phyloP scores from a whole-genome alignment of 2,113 vertebrate genomes.

The Pomatorhinus ruficollis region DNA sequence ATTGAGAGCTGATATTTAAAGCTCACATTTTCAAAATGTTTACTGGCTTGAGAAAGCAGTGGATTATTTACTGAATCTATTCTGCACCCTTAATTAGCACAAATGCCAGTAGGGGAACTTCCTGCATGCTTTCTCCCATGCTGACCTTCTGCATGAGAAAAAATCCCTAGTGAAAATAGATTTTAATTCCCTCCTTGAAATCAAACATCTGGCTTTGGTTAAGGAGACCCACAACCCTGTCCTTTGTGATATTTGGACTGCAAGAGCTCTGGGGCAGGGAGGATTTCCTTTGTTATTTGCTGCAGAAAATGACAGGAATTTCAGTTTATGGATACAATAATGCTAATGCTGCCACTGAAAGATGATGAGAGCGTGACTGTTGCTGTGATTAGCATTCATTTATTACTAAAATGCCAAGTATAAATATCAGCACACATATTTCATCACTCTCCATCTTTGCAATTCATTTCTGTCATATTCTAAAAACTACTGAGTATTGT shows the following conservation, averaged over 20 bases:
- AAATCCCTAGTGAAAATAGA: constrained; percentile 39
- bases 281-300: neutral
- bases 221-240: neutral
- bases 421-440: neutral
- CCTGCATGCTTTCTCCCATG: constrained; percentile 7
- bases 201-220: constrained; percentile 47
- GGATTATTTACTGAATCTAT: constrained; percentile 22
- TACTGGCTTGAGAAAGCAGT: constrained; percentile 30
- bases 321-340: neutral
- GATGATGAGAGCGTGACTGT: neutral
- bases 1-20: constrained; percentile 3
- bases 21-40: constrained; percentile 20
- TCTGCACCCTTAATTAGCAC: constrained; percentile 34
- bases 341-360: neutral
- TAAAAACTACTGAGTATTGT: neutral
- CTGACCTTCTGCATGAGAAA: constrained; percentile 30
- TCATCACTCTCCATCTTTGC: neutral
- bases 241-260: neutral
- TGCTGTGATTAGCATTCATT: neutral
- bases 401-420: neutral
- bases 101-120: constrained; percentile 52
- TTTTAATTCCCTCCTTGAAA: constrained; percentile 30
- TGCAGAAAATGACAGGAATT: neutral
- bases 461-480: neutral
- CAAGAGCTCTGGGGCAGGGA: neutral